Evolutionary conservation across 2,113 vertebrate genomes (phyloP).

Genomic region (Laticauda colubrina): DNA sequence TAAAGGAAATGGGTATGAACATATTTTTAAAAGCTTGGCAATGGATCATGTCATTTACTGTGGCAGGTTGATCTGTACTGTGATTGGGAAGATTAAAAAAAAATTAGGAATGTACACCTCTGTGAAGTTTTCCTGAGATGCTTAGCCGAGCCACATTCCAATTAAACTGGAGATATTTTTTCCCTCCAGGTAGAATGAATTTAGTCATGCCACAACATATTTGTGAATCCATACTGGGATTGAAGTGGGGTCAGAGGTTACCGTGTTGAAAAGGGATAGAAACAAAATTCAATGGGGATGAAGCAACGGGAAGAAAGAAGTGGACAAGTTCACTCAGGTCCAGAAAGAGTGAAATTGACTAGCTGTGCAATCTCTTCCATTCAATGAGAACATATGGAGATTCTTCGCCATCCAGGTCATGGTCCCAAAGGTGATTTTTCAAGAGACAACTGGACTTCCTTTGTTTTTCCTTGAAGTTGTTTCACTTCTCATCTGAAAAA

Average conservation of each 20-base stretch:
- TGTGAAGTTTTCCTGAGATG: background rate
- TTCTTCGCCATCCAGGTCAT: too few species aligned
- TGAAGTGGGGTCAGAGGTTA: background rate
- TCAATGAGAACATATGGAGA: too few species aligned
- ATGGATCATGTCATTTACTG: background rate
- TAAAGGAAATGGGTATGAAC: background rate
- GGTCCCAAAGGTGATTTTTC: too few species aligned
- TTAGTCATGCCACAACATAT: background rate
- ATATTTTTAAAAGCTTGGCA: background rate
- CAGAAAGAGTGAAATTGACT: background rate
- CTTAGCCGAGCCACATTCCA: background rate
- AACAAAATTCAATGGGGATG: background rate
- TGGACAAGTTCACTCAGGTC: background rate
- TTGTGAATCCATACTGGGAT: background rate
- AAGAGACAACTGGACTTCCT: too few species aligned
- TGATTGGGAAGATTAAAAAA: background rate
- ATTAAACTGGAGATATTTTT: background rate
- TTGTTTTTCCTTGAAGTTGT: too few species aligned
- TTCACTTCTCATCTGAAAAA: too few species aligned
- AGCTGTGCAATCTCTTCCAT: too few species aligned
- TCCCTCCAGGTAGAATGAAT: background rate
- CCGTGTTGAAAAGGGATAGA: background rate
- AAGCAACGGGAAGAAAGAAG: background rate
- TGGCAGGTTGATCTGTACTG: background rate
- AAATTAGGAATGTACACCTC: background rate